Evolutionary conservation across 2,888 invertebrate species (phyloP), one percentile per base, ranked within the genome.

Genomic region (Gastracanthus pulcherrimus): DNA sequence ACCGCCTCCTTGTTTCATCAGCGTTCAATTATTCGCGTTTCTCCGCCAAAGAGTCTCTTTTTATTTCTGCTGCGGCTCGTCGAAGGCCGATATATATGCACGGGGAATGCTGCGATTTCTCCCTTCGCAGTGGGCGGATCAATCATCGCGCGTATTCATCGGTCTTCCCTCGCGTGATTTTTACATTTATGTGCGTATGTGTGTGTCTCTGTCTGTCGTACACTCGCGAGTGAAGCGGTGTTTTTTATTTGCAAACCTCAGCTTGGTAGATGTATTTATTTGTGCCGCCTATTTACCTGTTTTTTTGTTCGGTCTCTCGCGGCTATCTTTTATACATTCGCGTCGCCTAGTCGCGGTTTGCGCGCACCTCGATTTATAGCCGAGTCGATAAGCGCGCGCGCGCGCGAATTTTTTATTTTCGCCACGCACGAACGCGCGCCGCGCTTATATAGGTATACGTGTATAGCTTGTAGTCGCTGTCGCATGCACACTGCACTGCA

Each of bases 1-100:
- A 36, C 82, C 67, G 60, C 79, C 58, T 76, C 74, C 82, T 77
- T 71, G 76, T 81, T 70, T 80, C 83, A 76, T 85, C 84, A 81
- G 80, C 80, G 64, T 69, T 81, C 76, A n/a, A 79, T 76, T 80
- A 82, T 82, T 69, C 72, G 62, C 55, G 62, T n/a, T n/a, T n/a
- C 48, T 16, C 45, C 74, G 38, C 36, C 38, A 16, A n/a, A 70
- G 71, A 58, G 51, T 77, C 55, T 62, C 77, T 82, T 48, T 26
- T 29, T 41, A 60, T 69, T 48, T 38, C 41, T n/a, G 16, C 6
- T n/a, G n/a, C n/a, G n/a, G n/a, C 7, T 23, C 2, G 60, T n/a
- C 31, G 13, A 29, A 6, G 13, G 13, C 38, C 13, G 23, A 7
- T 11, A 19, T 4, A 51, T 64, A 62, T 34, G 23, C 7, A 48